Percentiles rank a stretch among this genome's conserved stretches.
Conservation (phyloP, 1,140 invertebrate genomes). For the Stegodyphus mimosarum region DNA sequence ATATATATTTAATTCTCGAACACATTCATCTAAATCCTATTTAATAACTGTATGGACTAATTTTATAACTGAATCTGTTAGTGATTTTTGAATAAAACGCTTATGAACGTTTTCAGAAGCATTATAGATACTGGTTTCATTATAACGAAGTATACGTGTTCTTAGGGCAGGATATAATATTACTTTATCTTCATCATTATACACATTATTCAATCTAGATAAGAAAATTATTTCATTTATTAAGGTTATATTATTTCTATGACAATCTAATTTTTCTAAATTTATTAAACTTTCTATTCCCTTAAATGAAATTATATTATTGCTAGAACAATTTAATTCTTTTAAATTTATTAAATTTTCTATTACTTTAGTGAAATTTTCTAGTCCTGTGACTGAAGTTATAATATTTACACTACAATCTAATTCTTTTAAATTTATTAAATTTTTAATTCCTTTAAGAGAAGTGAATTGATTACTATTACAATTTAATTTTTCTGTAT, state of each 20-base stretch:
- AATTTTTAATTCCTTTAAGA: neutral
- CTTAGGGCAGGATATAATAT: neutral
- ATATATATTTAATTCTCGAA: neutral
- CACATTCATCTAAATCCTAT: neutral
- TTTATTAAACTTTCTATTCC: neutral
- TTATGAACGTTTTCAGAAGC: neutral
- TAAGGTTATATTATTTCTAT: neutral
- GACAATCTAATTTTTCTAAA: neutral
- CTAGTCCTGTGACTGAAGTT: neutral
- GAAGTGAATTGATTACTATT: neutral
- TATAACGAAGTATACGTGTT: neutral
- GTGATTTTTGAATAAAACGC: neutral
- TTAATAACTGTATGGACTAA: neutral
- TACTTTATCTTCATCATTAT: neutral
- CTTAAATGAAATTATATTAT: too few species aligned
- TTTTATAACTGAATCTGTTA: neutral
- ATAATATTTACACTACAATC: neutral
- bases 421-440: neutral
- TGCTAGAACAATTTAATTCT: neutral
- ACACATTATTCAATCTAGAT: neutral
- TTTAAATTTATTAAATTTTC: neutral
- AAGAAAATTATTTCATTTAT: neutral
- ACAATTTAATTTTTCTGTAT: neutral
- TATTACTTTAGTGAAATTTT: neutral
- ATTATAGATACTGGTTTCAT: neutral